Conservation (phyloP, 1,140 invertebrate genomes). For the Teleogryllus occipitalis region DNA sequence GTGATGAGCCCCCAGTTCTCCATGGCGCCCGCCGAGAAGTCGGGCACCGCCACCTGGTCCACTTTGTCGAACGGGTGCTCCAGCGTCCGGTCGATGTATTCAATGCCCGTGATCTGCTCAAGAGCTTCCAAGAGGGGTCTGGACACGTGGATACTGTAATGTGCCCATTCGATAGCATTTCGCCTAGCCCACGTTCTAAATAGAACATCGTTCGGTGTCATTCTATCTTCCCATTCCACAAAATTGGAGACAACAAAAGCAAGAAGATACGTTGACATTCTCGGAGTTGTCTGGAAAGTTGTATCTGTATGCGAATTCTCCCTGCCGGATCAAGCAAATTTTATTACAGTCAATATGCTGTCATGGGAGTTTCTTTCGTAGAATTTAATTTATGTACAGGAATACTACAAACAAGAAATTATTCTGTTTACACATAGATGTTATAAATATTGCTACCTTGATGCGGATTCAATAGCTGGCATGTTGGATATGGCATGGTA, state of each 20-base stretch:
- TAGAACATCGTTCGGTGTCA: not conserved
- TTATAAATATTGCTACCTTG: no score
- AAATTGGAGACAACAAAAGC: conserved; percentile 70
- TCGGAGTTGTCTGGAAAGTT: conserved; percentile 41
- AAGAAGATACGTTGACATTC: conserved; percentile 83
- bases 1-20: conserved; percentile 47
- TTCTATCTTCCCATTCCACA: conserved; percentile 15
- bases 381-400: no score
- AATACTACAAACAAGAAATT: no score
- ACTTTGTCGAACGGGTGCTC: conserved; percentile 29
- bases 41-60: conserved; percentile 62
- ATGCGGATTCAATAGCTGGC: no score
- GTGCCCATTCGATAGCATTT: conserved; percentile 51
- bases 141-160: conserved; percentile 45
- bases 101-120: not conserved
- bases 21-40: conserved; percentile 61
- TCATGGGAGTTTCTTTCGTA: no score
- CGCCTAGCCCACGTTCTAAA: conserved; percentile 62
- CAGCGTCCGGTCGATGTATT: not conserved
- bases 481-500: no score
- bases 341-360: no score
- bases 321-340: no score
- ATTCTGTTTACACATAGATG: no score
- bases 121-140: conserved; percentile 30
- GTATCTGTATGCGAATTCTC: no score